phyloP scores from a whole-genome alignment of 2,888 invertebrate genomes.

The Dryocosmus kuriphilus region DNA sequence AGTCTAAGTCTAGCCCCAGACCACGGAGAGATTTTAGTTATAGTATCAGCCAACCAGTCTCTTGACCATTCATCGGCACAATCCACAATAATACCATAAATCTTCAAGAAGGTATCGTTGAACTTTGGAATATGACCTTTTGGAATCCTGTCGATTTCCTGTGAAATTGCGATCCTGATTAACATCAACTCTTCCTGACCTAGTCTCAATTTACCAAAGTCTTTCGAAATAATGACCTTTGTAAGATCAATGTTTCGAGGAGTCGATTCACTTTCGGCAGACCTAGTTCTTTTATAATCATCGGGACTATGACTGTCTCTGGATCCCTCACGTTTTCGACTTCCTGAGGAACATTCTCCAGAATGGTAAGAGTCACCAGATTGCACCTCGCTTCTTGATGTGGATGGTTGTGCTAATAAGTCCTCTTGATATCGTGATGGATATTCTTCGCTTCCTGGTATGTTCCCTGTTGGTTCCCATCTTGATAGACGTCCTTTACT shows the following conservation, averaged over 20 bases:
- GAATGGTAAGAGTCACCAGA: background rate
- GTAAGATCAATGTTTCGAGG: background rate
- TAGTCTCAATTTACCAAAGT: background rate
- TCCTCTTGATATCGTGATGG: background rate
- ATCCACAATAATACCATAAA: background rate
- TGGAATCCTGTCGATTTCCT: background rate
- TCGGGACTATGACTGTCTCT: background rate
- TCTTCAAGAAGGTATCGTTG: background rate
- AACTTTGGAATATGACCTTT: background rate
- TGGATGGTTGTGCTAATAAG: background rate
- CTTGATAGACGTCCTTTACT: no score
- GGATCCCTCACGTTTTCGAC: background rate
- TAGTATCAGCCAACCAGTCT: background rate
- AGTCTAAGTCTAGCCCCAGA: background rate
- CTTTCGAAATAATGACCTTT: background rate
- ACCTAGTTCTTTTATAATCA: background rate
- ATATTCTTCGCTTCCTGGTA: background rate
- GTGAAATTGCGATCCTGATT: background rate
- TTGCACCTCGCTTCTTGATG: background rate
- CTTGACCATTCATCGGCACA: background rate
- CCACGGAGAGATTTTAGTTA: background rate
- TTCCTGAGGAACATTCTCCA: background rate
- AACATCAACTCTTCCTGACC: background rate
- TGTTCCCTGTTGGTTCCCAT: no score
- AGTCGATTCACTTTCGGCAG: background rate